These are phyloP conservation scores for Cyclopterus lumpus DNA, from an alignment of 2,797 vertebrate species.

Conservation along the genomic window DNA sequence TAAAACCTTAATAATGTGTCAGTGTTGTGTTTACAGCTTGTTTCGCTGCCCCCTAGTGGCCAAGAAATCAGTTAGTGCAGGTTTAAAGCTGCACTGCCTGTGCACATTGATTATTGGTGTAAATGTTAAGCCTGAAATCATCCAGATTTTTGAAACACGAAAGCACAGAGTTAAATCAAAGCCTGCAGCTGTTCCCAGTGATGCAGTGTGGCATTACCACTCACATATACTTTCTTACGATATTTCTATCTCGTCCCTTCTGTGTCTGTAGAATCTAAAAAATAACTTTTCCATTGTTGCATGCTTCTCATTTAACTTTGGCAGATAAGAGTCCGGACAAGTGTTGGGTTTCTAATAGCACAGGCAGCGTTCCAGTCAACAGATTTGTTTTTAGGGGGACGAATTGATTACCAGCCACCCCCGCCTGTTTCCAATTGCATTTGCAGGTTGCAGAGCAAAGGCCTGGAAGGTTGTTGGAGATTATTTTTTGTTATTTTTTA, in stretches of 20 bases:
- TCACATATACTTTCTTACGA: neutral
- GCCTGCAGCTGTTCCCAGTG: neutral
- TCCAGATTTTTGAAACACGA: neutral
- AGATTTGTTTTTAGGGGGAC: constrained; percentile 48
- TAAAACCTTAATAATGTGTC: neutral
- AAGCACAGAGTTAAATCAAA: neutral
- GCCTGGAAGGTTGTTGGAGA: constrained; percentile 11
- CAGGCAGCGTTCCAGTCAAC: constrained; percentile 14
- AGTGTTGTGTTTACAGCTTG: neutral
- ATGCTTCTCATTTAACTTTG: constrained; percentile 8
- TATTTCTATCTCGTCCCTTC: neutral
- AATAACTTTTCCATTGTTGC: neutral
- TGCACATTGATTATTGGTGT: neutral
- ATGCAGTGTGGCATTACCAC: constrained; percentile 7
- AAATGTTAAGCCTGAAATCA: neutral
- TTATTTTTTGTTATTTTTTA: constrained; percentile 28
- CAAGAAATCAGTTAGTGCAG: neutral
- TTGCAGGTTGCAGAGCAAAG: constrained; percentile 23
- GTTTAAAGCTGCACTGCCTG: neutral
- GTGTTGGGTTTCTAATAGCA: constrained; percentile 17
- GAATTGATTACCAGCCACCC: constrained; percentile 40
- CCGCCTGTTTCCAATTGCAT: constrained; percentile 8
- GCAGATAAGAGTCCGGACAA: constrained; percentile 16
- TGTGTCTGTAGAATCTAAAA: neutral
- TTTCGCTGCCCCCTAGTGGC: neutral